Conservation (phyloP, 2,797 vertebrate genomes). For the Botia almorhae region DNA sequence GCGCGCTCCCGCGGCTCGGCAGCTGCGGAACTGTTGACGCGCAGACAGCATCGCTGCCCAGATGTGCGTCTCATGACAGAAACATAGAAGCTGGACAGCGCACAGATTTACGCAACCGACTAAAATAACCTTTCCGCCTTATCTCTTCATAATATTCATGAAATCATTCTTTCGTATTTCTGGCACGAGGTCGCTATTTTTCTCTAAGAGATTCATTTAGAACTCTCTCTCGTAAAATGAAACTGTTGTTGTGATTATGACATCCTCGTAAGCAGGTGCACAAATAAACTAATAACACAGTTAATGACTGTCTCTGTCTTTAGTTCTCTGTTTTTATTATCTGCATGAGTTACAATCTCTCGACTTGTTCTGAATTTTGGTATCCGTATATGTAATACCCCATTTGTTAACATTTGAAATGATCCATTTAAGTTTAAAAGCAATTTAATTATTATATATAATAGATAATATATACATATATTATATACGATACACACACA, state of each 20-base stretch:
- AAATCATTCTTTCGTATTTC: constrained; percentile 23
- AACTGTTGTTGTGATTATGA: constrained; percentile 32
- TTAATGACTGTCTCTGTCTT: constrained; percentile 43
- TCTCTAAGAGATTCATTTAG: background rate
- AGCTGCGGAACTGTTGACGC: constrained; percentile 66
- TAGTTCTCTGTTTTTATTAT: background rate
- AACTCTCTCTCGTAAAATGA: constrained; percentile 33
- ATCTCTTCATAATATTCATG: constrained; percentile 23
- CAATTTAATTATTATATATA: too few species aligned
- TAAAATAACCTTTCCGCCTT: background rate
- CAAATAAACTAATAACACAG: constrained; percentile 54
- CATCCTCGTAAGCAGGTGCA: constrained; percentile 45
- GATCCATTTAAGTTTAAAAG: too few species aligned
- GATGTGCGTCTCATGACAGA: constrained; percentile 18
- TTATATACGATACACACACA: too few species aligned
- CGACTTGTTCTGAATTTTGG: too few species aligned
- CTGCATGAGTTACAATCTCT: background rate
- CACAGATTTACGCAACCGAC: constrained; percentile 7
- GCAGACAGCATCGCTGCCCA: constrained; percentile 33
- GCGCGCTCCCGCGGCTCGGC: constrained; percentile 67
- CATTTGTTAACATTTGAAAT: too few species aligned
- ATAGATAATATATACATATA: too few species aligned
- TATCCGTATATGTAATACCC: too few species aligned
- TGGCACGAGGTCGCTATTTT: background rate
- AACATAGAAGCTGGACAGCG: constrained; percentile 24